Evolutionary conservation across 1,140 invertebrate species (phyloP).

Genomic region (Copidosoma floridanum): DNA sequence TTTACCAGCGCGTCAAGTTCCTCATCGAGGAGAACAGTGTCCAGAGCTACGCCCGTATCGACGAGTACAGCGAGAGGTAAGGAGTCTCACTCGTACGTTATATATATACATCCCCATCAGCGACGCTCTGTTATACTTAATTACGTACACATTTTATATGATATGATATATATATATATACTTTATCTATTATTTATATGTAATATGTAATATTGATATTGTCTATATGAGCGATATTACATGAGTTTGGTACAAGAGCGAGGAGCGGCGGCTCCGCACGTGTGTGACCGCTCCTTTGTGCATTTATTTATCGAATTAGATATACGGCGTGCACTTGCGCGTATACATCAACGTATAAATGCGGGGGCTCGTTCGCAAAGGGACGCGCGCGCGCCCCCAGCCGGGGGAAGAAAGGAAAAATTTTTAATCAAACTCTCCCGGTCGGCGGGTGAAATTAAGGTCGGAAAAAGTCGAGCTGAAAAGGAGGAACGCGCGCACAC

Average conservation of each 20-base stretch:
- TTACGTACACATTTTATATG: no score
- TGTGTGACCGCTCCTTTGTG: slow-evolving; percentile 14
- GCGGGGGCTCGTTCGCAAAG: slow-evolving; percentile 26
- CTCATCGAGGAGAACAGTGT: slow-evolving; percentile 98
- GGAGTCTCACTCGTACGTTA: slow-evolving; percentile 38
- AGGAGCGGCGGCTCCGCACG: no score
- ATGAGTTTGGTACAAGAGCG: no score
- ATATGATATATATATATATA: no score
- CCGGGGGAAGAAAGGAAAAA: slow-evolving; percentile 24
- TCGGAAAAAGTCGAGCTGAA: no score
- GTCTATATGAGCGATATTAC: no score
- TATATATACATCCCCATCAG: not conserved
- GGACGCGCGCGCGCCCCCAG: slow-evolving; percentile 6
- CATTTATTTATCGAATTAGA: slow-evolving; percentile 27
- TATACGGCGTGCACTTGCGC: no score
- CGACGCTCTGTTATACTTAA: not conserved
- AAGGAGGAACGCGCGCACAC: no score
- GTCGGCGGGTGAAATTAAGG: slow-evolving; percentile 26
- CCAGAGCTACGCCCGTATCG: slow-evolving; percentile 94
- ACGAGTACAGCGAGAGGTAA: slow-evolving; percentile 98
- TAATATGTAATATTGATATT: no score
- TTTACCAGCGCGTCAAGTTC: slow-evolving; percentile 97
- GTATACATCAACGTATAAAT: no score
- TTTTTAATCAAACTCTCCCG: slow-evolving; percentile 29
- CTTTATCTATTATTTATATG: not conserved